phyloP scores from a whole-genome alignment of 2,888 invertebrate species.

The Xestobium rufovillosum region DNA sequence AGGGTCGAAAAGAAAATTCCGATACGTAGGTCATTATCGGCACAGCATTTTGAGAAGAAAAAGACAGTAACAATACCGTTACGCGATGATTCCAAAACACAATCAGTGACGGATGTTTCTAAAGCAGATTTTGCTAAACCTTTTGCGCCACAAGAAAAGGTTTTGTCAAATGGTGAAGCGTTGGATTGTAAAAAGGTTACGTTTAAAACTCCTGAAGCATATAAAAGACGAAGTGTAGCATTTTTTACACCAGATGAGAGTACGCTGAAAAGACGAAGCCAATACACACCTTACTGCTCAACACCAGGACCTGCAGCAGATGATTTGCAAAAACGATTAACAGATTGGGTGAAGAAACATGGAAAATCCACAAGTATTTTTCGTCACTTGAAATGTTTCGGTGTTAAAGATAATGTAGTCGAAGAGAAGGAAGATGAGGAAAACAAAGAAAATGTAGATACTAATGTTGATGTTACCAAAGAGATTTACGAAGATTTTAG shows the following conservation, averaged over 20 bases:
- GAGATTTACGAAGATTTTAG: slow-evolving; percentile 27
- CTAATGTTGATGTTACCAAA: slow-evolving; percentile 39
- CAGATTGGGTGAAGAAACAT: slow-evolving; percentile 47
- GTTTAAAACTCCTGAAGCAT: slow-evolving; percentile 27
- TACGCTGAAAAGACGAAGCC: slow-evolving; percentile 8
- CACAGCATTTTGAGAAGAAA: no score
- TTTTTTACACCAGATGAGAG: slow-evolving; percentile 15
- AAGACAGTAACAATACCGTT: no score
- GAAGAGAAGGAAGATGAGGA: slow-evolving; percentile 38
- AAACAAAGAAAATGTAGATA: slow-evolving; percentile 48
- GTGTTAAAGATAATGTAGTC: slow-evolving; percentile 10
- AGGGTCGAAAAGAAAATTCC: no score
- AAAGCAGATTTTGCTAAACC: no score
- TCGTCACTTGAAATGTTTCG: slow-evolving; percentile 50
- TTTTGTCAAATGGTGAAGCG: neutral
- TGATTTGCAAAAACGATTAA: slow-evolving; percentile 34
- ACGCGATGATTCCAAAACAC: no score
- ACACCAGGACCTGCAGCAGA: slow-evolving; percentile 15
- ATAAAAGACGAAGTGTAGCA: slow-evolving; percentile 22
- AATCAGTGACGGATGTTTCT: no score
- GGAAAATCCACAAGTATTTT: slow-evolving; percentile 47
- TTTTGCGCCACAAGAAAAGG: no score
- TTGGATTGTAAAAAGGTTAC: slow-evolving; percentile 15
- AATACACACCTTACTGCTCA: slow-evolving; percentile 10
- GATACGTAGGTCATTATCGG: no score